These are phyloP conservation scores for Podarcis muralis DNA, from an alignment of 2,113 vertebrate species.

Conservation along the genomic window DNA sequence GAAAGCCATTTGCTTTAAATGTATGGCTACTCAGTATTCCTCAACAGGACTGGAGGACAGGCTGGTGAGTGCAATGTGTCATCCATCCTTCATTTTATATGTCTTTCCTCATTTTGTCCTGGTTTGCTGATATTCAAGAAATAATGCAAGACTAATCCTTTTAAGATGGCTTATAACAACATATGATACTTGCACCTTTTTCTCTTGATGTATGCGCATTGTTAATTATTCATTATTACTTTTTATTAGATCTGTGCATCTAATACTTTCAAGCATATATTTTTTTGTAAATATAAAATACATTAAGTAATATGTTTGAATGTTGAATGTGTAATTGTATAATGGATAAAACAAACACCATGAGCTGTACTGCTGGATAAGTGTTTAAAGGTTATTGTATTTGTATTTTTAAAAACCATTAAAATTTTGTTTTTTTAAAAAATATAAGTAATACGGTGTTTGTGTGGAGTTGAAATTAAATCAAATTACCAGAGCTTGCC, in stretches of 20 bases:
- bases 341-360: no score
- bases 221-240: background rate
- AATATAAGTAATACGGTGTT: no score
- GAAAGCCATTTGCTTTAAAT: no score
- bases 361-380: no score
- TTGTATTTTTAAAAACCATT: background rate
- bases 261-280: background rate
- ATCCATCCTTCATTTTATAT: background rate
- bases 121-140: background rate
- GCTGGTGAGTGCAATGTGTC: background rate
- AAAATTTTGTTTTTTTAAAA: no score
- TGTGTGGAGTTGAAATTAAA: background rate
- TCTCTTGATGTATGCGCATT: background rate
- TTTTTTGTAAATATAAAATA: background rate
- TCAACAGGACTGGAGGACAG: background rate
- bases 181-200: background rate
- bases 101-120: background rate
- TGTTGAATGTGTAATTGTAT: no score
- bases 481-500: background rate
- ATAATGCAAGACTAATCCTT: background rate
- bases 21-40: background rate
- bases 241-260: background rate
- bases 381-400: background rate
- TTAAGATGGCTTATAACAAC: background rate
- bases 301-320: background rate